Evolutionary conservation across 2,797 vertebrate species (phyloP).

Genomic region (Cryptoprocta ferox): DNA sequence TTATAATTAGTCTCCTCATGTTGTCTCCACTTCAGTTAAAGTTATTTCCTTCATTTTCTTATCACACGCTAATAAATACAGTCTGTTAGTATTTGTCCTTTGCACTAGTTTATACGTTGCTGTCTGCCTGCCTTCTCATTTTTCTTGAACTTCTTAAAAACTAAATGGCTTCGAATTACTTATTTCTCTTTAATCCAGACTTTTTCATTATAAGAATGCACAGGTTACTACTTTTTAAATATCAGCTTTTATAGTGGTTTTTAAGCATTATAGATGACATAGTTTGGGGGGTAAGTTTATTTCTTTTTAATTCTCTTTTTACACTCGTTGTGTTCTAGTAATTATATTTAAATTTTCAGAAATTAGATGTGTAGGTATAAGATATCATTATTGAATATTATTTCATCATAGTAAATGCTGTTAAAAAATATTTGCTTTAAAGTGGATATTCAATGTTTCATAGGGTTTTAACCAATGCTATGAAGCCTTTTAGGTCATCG

Average conservation of each 20-base stretch:
- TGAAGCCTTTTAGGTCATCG: not conserved
- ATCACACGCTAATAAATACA: not conserved
- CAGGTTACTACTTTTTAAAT: not conserved
- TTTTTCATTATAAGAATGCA: not conserved
- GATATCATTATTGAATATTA: not conserved
- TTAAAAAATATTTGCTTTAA: not conserved
- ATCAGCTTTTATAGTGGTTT: not conserved
- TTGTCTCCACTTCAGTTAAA: not conserved
- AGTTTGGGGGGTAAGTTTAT: not conserved
- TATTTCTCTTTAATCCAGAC: not conserved
- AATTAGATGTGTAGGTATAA: not conserved
- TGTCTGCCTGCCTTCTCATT: not conserved
- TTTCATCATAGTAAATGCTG: not conserved
- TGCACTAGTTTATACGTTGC: not conserved
- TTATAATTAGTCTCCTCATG: slow-evolving; percentile 13
- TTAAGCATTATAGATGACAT: not conserved
- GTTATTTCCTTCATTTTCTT: not conserved
- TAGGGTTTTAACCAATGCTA: not conserved
- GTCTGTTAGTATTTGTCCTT: not conserved
- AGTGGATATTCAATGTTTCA: not conserved
- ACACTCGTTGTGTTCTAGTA: not conserved
- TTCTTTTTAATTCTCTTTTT: not conserved
- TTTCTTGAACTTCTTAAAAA: not conserved
- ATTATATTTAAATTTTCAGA: slow-evolving; percentile 4
- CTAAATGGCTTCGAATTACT: not conserved